Evolutionary conservation across 2,888 invertebrate genomes (phyloP).

Genomic region (Dorcus hopei): DNA sequence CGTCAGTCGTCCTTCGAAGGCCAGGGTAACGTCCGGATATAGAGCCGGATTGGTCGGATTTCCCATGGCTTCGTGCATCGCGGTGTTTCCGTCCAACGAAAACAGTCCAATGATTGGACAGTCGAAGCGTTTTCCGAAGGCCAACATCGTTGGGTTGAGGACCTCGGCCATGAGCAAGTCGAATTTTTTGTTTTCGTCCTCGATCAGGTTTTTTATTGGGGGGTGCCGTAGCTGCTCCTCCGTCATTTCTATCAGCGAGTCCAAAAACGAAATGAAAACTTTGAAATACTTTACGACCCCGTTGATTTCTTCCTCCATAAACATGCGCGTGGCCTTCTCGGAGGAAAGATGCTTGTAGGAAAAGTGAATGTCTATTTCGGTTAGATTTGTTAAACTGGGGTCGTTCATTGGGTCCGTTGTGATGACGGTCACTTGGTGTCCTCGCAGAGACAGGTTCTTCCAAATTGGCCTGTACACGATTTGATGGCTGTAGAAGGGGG

Average conservation of each 20-base stretch:
- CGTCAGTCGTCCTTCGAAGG: slow-evolving; percentile 43
- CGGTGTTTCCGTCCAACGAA: slow-evolving; percentile 36
- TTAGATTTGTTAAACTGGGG: slow-evolving; percentile 33
- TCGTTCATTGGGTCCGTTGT: slow-evolving; percentile 37
- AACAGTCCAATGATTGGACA: slow-evolving; percentile 41
- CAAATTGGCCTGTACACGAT: slow-evolving; percentile 32
- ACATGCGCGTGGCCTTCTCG: slow-evolving; percentile 17
- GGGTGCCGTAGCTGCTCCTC: slow-evolving; percentile 25
- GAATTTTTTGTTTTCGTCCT: slow-evolving; percentile 34
- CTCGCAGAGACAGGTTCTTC: slow-evolving; percentile 32
- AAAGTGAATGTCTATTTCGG: slow-evolving; percentile 36
- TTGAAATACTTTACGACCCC: no score
- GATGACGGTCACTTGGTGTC: slow-evolving; percentile 41
- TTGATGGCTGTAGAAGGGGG: slow-evolving; percentile 37
- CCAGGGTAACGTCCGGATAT: slow-evolving; percentile 38
- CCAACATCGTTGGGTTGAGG: slow-evolving; percentile 31
- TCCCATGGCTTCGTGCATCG: slow-evolving; percentile 36
- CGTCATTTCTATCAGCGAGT: slow-evolving; percentile 4
- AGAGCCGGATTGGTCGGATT: slow-evolving; percentile 41
- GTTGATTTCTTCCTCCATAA: no score
- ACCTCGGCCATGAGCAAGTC: slow-evolving; percentile 42
- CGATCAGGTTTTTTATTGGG: slow-evolving; percentile 36
- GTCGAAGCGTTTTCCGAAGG: slow-evolving; percentile 38
- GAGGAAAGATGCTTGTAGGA: slow-evolving; percentile 14
- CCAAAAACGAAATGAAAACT: not conserved